Evolutionary conservation across 2,797 vertebrate genomes (phyloP).

Genomic region (Halcyon leucocephala): DNA sequence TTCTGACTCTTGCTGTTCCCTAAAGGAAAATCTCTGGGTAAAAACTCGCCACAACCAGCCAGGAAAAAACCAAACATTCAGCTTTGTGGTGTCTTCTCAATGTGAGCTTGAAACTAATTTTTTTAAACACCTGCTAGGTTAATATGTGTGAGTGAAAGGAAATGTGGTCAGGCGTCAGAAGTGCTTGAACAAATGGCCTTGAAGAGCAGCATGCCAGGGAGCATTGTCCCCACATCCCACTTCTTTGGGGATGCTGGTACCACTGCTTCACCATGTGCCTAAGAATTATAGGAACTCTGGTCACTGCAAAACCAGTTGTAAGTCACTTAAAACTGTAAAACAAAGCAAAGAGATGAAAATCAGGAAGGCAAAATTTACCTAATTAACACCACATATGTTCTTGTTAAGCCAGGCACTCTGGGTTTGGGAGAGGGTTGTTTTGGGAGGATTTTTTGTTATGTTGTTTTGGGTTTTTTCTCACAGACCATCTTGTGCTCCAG

Average conservation of each 20-base stretch:
- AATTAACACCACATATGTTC: background rate
- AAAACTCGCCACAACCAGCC: background rate
- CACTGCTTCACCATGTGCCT: background rate
- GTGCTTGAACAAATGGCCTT: background rate
- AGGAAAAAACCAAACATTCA: background rate
- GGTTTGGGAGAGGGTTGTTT: background rate
- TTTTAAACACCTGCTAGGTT: background rate
- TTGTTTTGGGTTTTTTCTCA: background rate
- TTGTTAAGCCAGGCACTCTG: background rate
- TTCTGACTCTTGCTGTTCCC: background rate
- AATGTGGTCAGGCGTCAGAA: background rate
- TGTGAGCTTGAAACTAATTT: background rate
- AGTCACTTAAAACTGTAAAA: background rate
- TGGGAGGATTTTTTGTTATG: no score
- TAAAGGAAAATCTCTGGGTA: background rate
- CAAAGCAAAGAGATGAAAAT: background rate
- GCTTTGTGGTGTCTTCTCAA: background rate
- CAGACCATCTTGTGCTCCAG: background rate
- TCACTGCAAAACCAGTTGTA: background rate
- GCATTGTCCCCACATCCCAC: background rate
- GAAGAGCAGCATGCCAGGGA: background rate
- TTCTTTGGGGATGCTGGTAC: background rate
- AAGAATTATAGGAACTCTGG: background rate
- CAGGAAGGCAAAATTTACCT: background rate
- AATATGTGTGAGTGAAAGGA: background rate